A percentile compares a stretch with the other conserved stretches of the same genome.
Evolutionary conservation across 2,888 invertebrate species (phyloP).

Genomic region (Chloroclystis v-ata): DNA sequence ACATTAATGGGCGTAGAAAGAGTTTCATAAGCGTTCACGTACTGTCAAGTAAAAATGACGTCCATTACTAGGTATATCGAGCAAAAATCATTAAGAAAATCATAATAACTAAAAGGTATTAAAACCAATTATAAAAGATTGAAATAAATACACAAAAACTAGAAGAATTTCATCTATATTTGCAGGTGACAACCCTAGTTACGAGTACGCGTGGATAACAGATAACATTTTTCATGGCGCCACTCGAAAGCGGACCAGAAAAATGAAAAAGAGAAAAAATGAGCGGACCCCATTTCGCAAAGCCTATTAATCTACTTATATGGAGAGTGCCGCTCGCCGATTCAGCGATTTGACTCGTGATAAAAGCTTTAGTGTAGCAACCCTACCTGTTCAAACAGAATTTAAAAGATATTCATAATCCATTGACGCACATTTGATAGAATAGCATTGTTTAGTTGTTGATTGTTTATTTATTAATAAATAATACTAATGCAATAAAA

Average conservation of each 20-base stretch:
- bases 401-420: not conserved
- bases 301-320: conserved; percentile 39
- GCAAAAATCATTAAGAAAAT: no score
- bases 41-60: no score
- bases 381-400: not conserved
- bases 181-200: conserved; percentile 16
- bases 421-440: no score
- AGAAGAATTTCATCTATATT: no score
- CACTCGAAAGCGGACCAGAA: conserved; percentile 23
- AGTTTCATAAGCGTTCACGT: no score
- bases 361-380: conserved; percentile 10
- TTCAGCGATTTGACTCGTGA: conserved; percentile 14
- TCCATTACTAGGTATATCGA: no score
- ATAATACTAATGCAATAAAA: no score
- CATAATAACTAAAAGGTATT: not conserved
- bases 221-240: conserved; percentile 26
- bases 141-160: no score
- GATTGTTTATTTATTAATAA: no score
- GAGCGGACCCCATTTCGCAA: conserved; percentile 27
- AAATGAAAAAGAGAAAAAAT: conserved; percentile 30
- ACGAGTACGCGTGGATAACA: conserved; percentile 16
- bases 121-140: not conserved
- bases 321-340: conserved; percentile 23
- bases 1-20: not conserved
- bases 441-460: no score